phyloP scores from a whole-genome alignment of 1,140 invertebrate genomes.

The Drosophila navojoa region DNA sequence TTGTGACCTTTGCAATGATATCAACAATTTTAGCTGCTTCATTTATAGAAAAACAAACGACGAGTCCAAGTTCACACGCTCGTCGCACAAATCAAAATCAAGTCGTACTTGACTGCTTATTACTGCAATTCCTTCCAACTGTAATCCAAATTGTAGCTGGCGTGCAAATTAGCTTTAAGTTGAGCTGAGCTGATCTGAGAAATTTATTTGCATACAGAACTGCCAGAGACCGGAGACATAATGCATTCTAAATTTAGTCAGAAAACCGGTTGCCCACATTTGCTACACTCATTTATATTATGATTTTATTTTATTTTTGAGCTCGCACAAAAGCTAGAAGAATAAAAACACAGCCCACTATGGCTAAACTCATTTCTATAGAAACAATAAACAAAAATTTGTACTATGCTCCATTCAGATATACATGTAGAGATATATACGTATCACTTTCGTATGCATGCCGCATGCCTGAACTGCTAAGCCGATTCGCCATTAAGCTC shows the following conservation, averaged over 20 bases:
- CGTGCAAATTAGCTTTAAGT: slow-evolving; percentile 44
- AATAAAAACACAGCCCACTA: background rate
- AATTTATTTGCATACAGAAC: slow-evolving; percentile 60
- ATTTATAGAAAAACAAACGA: slow-evolving; percentile 16
- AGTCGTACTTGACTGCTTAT: slow-evolving; percentile 75
- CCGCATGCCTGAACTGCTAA: slow-evolving; percentile 26
- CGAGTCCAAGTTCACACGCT: slow-evolving; percentile 25
- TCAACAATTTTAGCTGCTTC: slow-evolving; percentile 54
- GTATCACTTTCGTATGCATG: slow-evolving; percentile 53
- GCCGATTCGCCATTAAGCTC: slow-evolving; percentile 17
- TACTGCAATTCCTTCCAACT: slow-evolving; percentile 51
- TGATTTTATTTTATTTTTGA: background rate
- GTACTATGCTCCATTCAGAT: background rate
- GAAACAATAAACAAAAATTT: slow-evolving; percentile 4
- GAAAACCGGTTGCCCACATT: slow-evolving; percentile 44
- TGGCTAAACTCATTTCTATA: background rate
- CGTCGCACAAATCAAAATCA: slow-evolving; percentile 58
- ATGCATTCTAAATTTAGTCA: slow-evolving; percentile 49
- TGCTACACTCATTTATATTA: slow-evolving; percentile 27
- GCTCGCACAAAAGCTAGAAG: slow-evolving; percentile 11
- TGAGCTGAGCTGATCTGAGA: slow-evolving; percentile 8
- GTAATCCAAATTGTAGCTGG: slow-evolving; percentile 19
- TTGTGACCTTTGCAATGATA: slow-evolving; percentile 54
- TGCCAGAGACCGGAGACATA: background rate
- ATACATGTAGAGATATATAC: slow-evolving; percentile 7